These are phyloP conservation scores for Elaeidobius kamerunicus DNA, from an alignment of 2,888 invertebrate genomes.

Conservation along the genomic window DNA sequence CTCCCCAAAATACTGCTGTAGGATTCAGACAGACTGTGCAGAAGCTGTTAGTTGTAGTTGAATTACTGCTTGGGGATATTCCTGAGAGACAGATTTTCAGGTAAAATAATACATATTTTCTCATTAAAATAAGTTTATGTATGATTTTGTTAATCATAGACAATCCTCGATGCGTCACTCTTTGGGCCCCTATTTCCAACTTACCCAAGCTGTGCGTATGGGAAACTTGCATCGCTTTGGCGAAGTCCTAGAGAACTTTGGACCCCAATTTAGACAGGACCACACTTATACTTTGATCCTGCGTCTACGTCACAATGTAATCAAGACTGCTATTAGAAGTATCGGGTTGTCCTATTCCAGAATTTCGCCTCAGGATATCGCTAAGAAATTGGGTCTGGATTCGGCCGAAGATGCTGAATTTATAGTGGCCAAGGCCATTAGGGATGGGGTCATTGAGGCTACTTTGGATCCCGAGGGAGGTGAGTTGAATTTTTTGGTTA, in stretches of 20 bases:
- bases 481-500: too few relatives aligned
- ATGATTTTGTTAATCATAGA: too few relatives aligned
- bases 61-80: conserved; percentile 93
- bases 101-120: too few relatives aligned
- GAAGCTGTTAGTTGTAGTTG: conserved; percentile 92
- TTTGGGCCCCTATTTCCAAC: conserved; percentile 92
- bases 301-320: conserved; percentile 95
- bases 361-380: conserved; percentile 93
- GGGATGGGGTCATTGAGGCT: conserved; percentile 98
- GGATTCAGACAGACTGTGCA: conserved; percentile 98
- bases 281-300: conserved; percentile 95
- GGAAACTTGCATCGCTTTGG: conserved; percentile 94
- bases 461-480: conserved; percentile 93
- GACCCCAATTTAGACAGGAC: conserved; percentile 88
- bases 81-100: conserved; percentile 91
- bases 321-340: conserved; percentile 95
- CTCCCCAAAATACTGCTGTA: conserved; percentile 96
- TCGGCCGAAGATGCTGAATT: conserved; percentile 98
- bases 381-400: conserved; percentile 88
- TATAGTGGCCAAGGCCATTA: conserved; percentile 96
- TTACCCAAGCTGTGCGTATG: conserved; percentile 94
- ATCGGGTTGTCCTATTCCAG: conserved; percentile 96
- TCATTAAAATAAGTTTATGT: too few relatives aligned
- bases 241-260: conserved; percentile 87
- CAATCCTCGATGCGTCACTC: conserved; percentile 86